Evolutionary conservation across 1,140 invertebrate species (phyloP).

Genomic region (Himalopsyche phryganea): DNA sequence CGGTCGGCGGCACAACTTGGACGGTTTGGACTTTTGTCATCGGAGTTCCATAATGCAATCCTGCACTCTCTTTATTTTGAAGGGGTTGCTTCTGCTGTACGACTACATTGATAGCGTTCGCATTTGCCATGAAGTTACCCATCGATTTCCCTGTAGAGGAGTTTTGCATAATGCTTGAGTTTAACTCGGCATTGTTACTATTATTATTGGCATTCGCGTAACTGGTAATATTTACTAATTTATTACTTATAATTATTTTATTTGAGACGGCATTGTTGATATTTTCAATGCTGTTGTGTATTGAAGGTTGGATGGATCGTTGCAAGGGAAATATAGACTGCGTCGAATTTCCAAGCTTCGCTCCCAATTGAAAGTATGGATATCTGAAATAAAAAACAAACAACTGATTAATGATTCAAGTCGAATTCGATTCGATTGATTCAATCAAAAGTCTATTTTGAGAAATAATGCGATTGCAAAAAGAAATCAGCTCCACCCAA

Average conservation of each 20-base stretch:
- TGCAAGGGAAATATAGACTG: constrained; percentile 18
- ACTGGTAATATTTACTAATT: constrained; percentile 32
- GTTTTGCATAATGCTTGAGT: too few species aligned
- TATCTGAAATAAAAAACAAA: constrained; percentile 23
- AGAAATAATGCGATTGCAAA: too few species aligned
- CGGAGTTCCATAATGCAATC: constrained; percentile 14
- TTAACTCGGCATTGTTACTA: constrained; percentile 1
- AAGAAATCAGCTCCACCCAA: too few species aligned
- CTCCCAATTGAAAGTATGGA: constrained; percentile 31
- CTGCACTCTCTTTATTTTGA: constrained; percentile 10
- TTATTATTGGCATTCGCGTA: constrained; percentile 18
- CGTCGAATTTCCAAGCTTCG: constrained; percentile 25
- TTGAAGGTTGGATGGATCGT: constrained; percentile 22
- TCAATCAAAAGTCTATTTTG: too few species aligned
- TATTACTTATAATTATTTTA: constrained; percentile 33
- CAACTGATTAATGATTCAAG: too few species aligned
- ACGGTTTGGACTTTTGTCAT: constrained; percentile 27
- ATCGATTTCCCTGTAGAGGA: too few species aligned
- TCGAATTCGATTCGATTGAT: too few species aligned
- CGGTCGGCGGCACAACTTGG: constrained; percentile 29
- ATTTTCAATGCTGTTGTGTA: constrained; percentile 24
- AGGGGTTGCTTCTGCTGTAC: neutral
- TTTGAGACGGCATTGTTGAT: constrained; percentile 24
- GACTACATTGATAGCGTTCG: constrained; percentile 11
- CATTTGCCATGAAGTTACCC: constrained; percentile 13